phyloP scores from a whole-genome alignment of 2,888 invertebrate species.

The Leptopilina myrica region DNA sequence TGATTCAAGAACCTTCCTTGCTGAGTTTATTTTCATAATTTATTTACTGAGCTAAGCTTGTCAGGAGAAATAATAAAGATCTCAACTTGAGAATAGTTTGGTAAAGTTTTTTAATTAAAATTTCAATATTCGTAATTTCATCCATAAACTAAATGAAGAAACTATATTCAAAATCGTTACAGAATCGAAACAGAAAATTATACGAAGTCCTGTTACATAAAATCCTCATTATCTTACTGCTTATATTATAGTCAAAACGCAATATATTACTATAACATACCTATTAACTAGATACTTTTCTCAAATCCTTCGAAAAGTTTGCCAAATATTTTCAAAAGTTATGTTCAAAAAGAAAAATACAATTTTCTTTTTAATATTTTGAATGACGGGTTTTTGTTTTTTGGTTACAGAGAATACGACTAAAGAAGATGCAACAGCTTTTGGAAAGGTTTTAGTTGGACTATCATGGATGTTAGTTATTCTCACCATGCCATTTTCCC shows the following conservation, averaged over 20 bases:
- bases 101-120: slow-evolving; percentile 9
- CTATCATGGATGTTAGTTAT: slow-evolving; percentile 90
- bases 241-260: too few relatives aligned
- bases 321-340: not conserved
- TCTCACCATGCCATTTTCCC: slow-evolving; percentile 93
- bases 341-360: not conserved
- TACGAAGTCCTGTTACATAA: too few relatives aligned
- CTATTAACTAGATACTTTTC: too few relatives aligned
- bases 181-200: too few relatives aligned
- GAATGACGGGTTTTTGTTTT: not conserved
- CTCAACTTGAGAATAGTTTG: not conserved
- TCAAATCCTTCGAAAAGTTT: too few relatives aligned
- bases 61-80: too few relatives aligned
- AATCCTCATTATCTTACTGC: too few relatives aligned
- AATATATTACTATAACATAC: too few relatives aligned
- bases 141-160: too few relatives aligned
- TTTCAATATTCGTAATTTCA: not conserved
- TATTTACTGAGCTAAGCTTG: not conserved
- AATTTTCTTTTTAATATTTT: too few relatives aligned
- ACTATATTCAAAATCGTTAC: too few relatives aligned
- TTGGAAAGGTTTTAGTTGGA: slow-evolving; percentile 89
- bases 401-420: slow-evolving; percentile 2
- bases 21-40: slow-evolving; percentile 19
- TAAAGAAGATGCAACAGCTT: slow-evolving; percentile 82
- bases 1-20: not conserved